Percentiles rank a stretch among this genome's conserved stretches.
phyloP scores from a whole-genome alignment of 2,797 vertebrate species.

The Distichodus sexfasciatus region DNA sequence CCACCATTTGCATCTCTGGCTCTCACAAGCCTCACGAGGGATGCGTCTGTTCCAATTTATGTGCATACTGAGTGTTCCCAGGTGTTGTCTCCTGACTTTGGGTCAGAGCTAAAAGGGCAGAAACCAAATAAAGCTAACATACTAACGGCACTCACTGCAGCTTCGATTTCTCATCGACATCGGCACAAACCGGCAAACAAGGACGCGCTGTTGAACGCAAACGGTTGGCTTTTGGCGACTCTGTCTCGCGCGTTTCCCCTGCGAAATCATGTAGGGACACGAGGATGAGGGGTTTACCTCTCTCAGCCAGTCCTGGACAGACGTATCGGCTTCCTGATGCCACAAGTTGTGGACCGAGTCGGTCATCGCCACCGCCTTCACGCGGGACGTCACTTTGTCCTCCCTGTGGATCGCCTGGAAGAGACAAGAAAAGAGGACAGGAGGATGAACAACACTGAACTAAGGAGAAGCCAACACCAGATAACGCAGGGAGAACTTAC shows the following conservation, averaged over 20 bases:
- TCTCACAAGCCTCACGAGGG: constrained; percentile 66
- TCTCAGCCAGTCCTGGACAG: constrained; percentile 93
- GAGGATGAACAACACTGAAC: too few relatives aligned
- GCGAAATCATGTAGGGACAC: too few relatives aligned
- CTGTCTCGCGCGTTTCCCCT: too few relatives aligned
- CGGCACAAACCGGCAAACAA: constrained; percentile 53
- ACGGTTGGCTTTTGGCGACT: constrained; percentile 38
- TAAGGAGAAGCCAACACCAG: too few relatives aligned
- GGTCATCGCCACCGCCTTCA: constrained; percentile 91
- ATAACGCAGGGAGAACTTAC: too few relatives aligned
- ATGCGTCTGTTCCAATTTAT: constrained; percentile 71
- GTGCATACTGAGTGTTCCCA: constrained; percentile 80
- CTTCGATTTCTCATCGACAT: constrained; percentile 66
- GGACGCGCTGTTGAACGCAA: constrained; percentile 33
- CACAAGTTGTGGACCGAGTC: constrained; percentile 97
- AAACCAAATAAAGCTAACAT: constrained; percentile 46
- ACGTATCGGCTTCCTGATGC: constrained; percentile 93
- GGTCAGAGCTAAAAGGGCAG: constrained; percentile 79
- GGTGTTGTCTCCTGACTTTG: constrained; percentile 73
- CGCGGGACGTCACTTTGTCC: constrained; percentile 86
- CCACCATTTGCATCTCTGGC: constrained; percentile 74
- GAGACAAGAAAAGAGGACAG: constrained; percentile 38
- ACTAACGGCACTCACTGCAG: constrained; percentile 21
- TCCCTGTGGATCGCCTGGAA: constrained; percentile 94
- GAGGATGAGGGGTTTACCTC: constrained; percentile 76